These are phyloP conservation scores for Heliconius congener DNA, from an alignment of 1,140 invertebrate genomes.

Conservation along the genomic window DNA sequence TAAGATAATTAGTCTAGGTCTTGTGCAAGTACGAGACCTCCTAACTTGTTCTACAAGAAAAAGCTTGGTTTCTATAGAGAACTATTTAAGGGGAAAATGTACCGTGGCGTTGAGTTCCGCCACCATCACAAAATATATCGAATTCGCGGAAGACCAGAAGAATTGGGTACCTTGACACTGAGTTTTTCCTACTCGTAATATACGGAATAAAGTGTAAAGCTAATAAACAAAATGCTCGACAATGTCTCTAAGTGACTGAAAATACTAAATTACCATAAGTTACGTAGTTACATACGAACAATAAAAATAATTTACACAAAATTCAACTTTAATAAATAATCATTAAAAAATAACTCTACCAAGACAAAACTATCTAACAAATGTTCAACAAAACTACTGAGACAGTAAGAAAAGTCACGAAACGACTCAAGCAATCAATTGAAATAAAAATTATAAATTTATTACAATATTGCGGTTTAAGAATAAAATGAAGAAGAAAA, in stretches of 20 bases:
- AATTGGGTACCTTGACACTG: not conserved
- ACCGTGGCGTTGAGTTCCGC: not conserved
- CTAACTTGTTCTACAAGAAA: no score
- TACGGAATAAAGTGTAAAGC: not conserved
- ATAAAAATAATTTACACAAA: no score
- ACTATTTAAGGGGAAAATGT: no score
- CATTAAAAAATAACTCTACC: not conserved
- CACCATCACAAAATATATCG: not conserved
- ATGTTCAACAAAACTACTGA: not conserved
- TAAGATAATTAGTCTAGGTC: no score
- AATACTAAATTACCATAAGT: no score
- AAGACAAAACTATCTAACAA: not conserved
- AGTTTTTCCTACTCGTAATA: not conserved
- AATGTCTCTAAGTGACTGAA: no score
- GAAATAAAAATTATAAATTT: not conserved
- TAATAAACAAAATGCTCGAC: not conserved
- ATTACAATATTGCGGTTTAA: no score
- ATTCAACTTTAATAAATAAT: not conserved
- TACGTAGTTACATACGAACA: no score
- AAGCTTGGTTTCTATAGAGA: no score
- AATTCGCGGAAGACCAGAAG: not conserved
- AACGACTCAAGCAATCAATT: not conserved
- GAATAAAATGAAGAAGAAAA: slow-evolving; percentile 2
- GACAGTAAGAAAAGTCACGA: not conserved
- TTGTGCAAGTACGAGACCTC: no score